A percentile compares a stretch with the other conserved stretches of the same genome.
phyloP scores from a whole-genome alignment of 2,113 vertebrate species.

The Copsychus sechellarum region DNA sequence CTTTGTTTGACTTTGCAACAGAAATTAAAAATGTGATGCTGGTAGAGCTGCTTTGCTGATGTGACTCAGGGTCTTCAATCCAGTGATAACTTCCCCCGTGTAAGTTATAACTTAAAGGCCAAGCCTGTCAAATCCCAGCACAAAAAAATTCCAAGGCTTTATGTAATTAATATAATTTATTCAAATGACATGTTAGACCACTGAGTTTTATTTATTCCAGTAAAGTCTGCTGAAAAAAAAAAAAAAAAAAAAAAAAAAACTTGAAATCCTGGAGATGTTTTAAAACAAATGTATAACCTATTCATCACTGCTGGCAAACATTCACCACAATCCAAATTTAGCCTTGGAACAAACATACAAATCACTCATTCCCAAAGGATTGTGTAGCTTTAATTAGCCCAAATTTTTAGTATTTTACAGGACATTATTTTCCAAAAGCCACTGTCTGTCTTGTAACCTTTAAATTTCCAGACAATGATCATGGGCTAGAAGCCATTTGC shows the following conservation, averaged over 20 bases:
- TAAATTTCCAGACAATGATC: not conserved
- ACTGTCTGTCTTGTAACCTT: not conserved
- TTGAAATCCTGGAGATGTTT: not conserved
- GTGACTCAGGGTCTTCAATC: not conserved
- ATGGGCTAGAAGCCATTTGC: not conserved
- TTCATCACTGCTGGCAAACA: not conserved
- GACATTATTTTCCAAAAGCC: not conserved
- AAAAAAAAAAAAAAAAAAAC: no score
- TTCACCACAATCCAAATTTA: not conserved
- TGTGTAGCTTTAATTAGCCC: not conserved
- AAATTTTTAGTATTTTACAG: not conserved
- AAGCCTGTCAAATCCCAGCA: not conserved
- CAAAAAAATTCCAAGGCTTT: not conserved
- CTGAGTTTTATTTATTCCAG: not conserved
- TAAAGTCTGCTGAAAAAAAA: not conserved
- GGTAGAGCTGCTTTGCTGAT: not conserved
- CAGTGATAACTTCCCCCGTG: not conserved
- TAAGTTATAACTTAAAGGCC: not conserved
- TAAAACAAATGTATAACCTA: not conserved
- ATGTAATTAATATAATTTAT: not conserved
- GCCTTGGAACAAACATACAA: not conserved
- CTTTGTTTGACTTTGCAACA: not conserved
- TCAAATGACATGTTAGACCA: not conserved
- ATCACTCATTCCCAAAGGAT: not conserved
- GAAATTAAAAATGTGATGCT: not conserved